Conservation (phyloP, 2,113 vertebrate species). For the Sitta europaea region DNA sequence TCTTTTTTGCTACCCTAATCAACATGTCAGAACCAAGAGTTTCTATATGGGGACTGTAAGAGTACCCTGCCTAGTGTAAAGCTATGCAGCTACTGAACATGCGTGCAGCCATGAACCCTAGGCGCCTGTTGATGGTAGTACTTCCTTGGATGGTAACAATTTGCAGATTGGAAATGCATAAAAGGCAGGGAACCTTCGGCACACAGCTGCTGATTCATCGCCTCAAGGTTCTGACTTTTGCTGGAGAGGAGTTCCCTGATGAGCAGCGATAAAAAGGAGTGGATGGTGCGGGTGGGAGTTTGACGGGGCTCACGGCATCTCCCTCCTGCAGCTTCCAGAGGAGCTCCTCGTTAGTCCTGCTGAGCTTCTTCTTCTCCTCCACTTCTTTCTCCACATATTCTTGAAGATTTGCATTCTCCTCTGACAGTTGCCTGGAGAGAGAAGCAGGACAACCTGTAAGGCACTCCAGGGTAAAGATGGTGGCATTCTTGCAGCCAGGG, state of each 20-base stretch:
- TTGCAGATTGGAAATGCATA: not conserved
- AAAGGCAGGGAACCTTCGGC: not conserved
- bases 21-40: not conserved
- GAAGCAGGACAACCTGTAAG: not conserved
- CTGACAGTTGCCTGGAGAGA: constrained; percentile 86
- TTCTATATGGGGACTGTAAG: not conserved
- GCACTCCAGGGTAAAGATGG: not conserved
- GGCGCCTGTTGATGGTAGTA: not conserved
- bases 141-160: not conserved
- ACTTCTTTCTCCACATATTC: constrained; percentile 91
- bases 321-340: constrained; percentile 94
- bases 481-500: not conserved
- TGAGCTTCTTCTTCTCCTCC: constrained; percentile 95
- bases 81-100: constrained; percentile 43
- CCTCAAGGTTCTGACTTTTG: constrained; percentile 76
- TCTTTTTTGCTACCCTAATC: constrained; percentile 40
- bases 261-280: constrained; percentile 79
- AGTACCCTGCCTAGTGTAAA: constrained; percentile 18
- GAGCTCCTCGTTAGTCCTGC: constrained; percentile 93
- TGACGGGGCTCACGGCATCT: constrained; percentile 83
- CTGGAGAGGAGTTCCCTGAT: constrained; percentile 78
- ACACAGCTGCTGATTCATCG: constrained; percentile 69
- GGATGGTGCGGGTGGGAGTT: constrained; percentile 82
- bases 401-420: constrained; percentile 93
- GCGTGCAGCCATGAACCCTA: constrained; percentile 6